Conservation (phyloP, 2,888 invertebrate genomes). For the Meloe dianella region DNA sequence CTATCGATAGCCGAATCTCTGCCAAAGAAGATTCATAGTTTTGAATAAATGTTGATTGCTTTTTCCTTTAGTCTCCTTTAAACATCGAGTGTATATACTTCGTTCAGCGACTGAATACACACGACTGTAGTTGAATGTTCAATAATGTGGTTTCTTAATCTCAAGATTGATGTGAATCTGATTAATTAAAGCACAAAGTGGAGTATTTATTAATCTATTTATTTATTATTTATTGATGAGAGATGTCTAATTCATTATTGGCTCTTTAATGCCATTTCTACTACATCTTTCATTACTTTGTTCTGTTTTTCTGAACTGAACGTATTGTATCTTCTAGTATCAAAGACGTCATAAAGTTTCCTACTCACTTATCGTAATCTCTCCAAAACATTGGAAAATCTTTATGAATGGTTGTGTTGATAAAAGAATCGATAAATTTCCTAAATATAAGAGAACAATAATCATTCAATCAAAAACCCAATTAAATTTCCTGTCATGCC, state of each 20-base stretch:
- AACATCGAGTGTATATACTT: too few relatives aligned
- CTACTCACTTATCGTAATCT: not conserved
- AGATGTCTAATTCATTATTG: too few relatives aligned
- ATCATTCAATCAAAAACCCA: conserved; percentile 29
- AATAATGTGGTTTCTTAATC: too few relatives aligned
- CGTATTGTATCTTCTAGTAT: not conserved
- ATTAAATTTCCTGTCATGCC: conserved; percentile 33
- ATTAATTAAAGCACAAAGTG: too few relatives aligned
- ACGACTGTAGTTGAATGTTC: too few relatives aligned
- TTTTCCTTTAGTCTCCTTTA: too few relatives aligned
- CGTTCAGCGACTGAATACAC: not conserved
- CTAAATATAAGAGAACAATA: conserved; percentile 24
- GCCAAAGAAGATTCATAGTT: not conserved
- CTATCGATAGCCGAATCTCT: not conserved
- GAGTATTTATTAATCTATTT: too few relatives aligned
- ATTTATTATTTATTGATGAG: too few relatives aligned
- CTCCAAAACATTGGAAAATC: not conserved
- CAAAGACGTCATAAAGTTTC: not conserved
- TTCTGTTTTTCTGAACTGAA: too few relatives aligned
- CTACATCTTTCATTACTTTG: too few relatives aligned
- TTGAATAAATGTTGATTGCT: not conserved
- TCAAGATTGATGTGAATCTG: too few relatives aligned
- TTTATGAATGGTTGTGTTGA: not conserved
- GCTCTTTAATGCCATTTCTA: too few relatives aligned
- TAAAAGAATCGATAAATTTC: not conserved